Percentiles rank a stretch among this genome's conserved stretches.
Evolutionary conservation across 2,888 invertebrate genomes (phyloP).

Genomic region (Pristionchus fissidentatus): DNA sequence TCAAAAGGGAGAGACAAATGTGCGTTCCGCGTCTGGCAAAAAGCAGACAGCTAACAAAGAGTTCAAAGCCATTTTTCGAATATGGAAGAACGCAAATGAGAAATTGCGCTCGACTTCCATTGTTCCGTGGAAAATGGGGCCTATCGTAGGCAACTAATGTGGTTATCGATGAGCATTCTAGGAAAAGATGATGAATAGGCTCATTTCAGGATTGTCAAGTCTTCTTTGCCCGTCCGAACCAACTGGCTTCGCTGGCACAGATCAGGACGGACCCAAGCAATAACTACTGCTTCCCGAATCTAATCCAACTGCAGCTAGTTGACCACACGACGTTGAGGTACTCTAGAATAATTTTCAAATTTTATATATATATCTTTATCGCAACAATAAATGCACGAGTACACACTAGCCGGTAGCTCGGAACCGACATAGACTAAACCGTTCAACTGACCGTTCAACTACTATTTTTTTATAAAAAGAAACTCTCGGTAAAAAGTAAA

Average conservation of each 20-base stretch:
- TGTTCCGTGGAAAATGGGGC: too few species aligned
- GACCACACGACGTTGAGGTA: conserved; percentile 5
- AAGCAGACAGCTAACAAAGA: neutral
- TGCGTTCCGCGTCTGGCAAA: neutral
- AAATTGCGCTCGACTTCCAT: too few species aligned
- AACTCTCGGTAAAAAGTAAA: too few species aligned
- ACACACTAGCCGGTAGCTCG: too few species aligned
- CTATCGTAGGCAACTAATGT: too few species aligned
- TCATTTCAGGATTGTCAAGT: conserved; percentile 43
- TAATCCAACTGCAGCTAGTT: conserved; percentile 63
- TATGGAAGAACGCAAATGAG: neutral
- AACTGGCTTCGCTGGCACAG: conserved; percentile 16
- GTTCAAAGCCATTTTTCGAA: neutral
- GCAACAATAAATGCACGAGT: too few species aligned
- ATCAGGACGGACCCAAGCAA: conserved; percentile 50
- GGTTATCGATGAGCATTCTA: neutral
- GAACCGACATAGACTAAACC: too few species aligned
- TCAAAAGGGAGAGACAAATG: conserved; percentile 1
- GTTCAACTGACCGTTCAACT: neutral
- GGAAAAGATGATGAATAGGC: neutral
- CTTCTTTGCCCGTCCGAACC: conserved; percentile 32
- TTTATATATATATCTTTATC: neutral
- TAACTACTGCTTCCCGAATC: conserved; percentile 64
- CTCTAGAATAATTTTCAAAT: neutral
- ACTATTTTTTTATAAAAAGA: too few species aligned